These are phyloP conservation scores for Dryoscopus gambensis DNA, from an alignment of 2,113 vertebrate genomes.

Conservation along the genomic window DNA sequence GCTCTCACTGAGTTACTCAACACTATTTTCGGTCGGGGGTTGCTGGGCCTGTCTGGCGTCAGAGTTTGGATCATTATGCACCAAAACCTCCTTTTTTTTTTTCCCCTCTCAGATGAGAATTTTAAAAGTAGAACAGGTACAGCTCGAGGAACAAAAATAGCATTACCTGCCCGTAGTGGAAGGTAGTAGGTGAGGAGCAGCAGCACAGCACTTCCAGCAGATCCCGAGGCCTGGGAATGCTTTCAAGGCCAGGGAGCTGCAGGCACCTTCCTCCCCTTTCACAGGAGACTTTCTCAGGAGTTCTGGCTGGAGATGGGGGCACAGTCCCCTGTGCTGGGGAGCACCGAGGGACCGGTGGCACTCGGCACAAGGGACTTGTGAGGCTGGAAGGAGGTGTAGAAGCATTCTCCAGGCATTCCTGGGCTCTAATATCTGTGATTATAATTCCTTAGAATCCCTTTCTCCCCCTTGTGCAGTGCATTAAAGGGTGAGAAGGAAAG, in stretches of 20 bases:
- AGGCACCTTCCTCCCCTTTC: not conserved
- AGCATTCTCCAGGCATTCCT: not conserved
- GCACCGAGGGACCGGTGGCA: rapidly evolving
- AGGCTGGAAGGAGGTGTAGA: rapidly evolving
- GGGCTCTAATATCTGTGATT: not conserved
- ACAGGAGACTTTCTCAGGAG: rapidly evolving
- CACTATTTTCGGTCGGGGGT: not conserved
- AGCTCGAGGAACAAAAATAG: not conserved
- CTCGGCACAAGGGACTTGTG: rapidly evolving
- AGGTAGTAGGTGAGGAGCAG: not conserved
- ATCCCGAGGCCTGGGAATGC: not conserved
- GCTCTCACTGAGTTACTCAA: not conserved
- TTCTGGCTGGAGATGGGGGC: not conserved
- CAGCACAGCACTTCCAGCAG: not conserved
- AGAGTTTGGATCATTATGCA: not conserved
- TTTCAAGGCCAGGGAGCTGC: not conserved
- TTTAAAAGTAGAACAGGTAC: not conserved
- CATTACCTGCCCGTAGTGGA: not conserved
- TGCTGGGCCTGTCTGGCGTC: not conserved
- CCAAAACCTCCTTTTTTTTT: not conserved
- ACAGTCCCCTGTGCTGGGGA: not conserved
- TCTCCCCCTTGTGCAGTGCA: rapidly evolving
- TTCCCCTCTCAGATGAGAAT: not conserved
- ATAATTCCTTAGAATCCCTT: not conserved
- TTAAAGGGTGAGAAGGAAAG: not conserved